A percentile compares a stretch with the other conserved stretches of the same genome.
Conservation (phyloP, 1,140 invertebrate genomes). For the Anoplolepis gracilipes region DNA sequence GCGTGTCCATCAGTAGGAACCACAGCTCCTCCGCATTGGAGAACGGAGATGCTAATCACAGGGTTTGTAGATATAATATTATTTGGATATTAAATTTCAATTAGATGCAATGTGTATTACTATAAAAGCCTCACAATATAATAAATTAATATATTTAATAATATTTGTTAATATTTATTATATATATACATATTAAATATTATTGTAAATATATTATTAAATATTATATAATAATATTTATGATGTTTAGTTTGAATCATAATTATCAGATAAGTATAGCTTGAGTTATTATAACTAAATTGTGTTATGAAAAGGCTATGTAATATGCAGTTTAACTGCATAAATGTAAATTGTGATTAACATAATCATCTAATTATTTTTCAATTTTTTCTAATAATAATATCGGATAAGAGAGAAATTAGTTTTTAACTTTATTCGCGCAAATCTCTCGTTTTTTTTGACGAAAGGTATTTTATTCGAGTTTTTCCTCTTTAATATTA, state of each 20-base stretch:
- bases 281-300: background rate
- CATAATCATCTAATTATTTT: background rate
- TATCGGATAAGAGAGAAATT: background rate
- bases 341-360: background rate
- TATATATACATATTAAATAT: no score
- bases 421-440: background rate
- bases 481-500: conserved; percentile 8
- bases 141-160: no score
- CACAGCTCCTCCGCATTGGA: conserved; percentile 90
- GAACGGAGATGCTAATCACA: conserved; percentile 90
- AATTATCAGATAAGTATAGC: conserved; percentile 1
- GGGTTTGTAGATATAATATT: conserved; percentile 74
- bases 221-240: no score
- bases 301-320: background rate
- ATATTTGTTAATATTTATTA: no score
- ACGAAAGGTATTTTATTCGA: background rate
- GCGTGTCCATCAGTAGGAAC: conserved; percentile 92
- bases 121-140: background rate
- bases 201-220: no score
- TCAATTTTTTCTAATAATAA: background rate
- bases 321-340: background rate
- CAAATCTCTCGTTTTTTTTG: background rate
- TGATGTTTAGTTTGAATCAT: background rate
- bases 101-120: background rate
- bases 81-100: background rate